Base-by-base conservation (phyloP, 2,888 invertebrate species). In the Rotaria macrura region DNA sequence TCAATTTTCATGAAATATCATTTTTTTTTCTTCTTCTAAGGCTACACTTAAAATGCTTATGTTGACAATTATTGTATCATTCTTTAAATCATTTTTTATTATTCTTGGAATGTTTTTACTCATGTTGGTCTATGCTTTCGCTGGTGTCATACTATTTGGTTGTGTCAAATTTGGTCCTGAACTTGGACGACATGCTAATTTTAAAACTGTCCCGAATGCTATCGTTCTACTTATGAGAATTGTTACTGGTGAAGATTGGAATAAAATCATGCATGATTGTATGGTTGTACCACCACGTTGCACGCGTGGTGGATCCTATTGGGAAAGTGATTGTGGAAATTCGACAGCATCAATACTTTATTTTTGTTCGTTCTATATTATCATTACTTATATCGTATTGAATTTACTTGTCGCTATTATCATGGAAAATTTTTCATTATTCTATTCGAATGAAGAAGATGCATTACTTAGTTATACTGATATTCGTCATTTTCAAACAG, bases 191-290 rank as follows among this genome's bases (percentile, higher is more conserved):
- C 94, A 99, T 87, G 99, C 99, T 0, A 99, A 99, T 92, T 99
- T 99, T 92, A 96, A 96, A 89, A 96, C 97, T 38, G 97, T 98
- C 0, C 95, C 96, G 40, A 96, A 96, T 88, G 98, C 98, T 86
- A 96, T 99, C 55, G 96, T 97, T 25, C 96, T 99, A 94, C 92
- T 99, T 87, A 99, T 99, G 92, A 94, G 99, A 87, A 99, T 99
- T 88, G 99, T 99, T n/a, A 99, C 99, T 0, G 99, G 99, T 74
- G 99, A 99, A 92, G 99, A 99, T 92, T 99, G 99, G 99, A 99
- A 99, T 92, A 98, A 99, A 92, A 98, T 99, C 88, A 99, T 99
- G 99, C 86, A 86, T 79, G 85, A 85, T 84, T 87, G 85, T 79
- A 87, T 87, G 85, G 0, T 87, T 90, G 90, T 88, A 84, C 90